Evolutionary conservation across 2,888 invertebrate species (phyloP).

Genomic region (Cryptosula pallasiana): DNA sequence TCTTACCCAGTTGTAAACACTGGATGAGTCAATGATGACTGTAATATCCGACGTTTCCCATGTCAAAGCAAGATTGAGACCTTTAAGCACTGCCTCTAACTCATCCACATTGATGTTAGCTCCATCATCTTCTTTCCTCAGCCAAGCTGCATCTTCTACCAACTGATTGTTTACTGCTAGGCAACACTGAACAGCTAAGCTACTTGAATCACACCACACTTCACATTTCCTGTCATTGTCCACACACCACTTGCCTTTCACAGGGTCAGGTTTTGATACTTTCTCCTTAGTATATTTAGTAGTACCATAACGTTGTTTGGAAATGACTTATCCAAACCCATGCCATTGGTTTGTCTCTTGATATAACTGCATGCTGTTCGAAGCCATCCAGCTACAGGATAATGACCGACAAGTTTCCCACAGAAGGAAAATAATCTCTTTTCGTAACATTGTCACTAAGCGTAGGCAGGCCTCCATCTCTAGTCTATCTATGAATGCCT

Average conservation of each 20-base stretch:
- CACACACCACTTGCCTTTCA: not conserved
- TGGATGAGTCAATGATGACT: too few species aligned
- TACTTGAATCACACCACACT: not conserved
- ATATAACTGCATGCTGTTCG: not conserved
- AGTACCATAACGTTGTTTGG: not conserved
- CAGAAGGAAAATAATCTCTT: not conserved
- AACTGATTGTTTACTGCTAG: not conserved
- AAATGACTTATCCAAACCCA: not conserved
- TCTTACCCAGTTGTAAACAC: too few species aligned
- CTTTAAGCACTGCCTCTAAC: too few species aligned
- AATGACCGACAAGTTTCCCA: not conserved
- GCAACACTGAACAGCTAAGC: not conserved
- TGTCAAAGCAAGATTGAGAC: too few species aligned
- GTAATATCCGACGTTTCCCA: too few species aligned
- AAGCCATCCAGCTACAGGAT: too few species aligned
- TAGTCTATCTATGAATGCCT: not conserved
- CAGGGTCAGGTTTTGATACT: not conserved
- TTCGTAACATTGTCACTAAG: not conserved
- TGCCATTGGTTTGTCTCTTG: not conserved
- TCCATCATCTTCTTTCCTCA: not conserved
- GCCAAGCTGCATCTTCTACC: not conserved
- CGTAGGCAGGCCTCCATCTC: not conserved
- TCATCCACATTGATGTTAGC: not conserved
- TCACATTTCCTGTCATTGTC: not conserved
- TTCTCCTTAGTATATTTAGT: not conserved